Evolutionary conservation across 2,113 vertebrate species (phyloP), one percentile per base, ranked within the genome.

Genomic region (Dromas ardeola): DNA sequence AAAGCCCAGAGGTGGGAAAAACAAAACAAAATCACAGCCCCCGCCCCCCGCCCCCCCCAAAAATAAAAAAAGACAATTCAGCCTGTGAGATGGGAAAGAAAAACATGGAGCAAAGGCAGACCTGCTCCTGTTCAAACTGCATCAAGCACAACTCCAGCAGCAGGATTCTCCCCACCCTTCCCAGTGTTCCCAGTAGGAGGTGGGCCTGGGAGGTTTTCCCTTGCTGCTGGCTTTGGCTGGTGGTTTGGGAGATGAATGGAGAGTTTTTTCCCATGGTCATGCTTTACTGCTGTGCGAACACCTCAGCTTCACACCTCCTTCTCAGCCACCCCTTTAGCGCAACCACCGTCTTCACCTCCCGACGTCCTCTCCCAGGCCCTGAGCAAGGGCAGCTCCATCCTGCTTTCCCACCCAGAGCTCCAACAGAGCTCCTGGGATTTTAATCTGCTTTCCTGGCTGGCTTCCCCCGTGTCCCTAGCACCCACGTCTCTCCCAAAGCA

Each of bases 341-440:
- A 32, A 5, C 22, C 1, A 0, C 56, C 12, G 0, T 62, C 65
- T 71, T 50, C 71, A 71, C 81, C 52, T 71, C 16, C 0, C 2
- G 21, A 3, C 5, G 11, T 45, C 42, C 30, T 87, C 69, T 70
- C 61, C 50, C 32, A 52, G 43, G 10, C 14, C 59, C 6, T 0
- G 10, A n/a, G 40, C 49, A 10, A n/a, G 23, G 43, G 43, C 62
- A 56, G 10, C 59, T 70, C 53, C 2, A 0, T 73, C 5, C 0
- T 40, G 19, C 38, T 47, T 74, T 65, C 42, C 40, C 36, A 81
- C 55, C 40, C 2, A 26, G 5, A 63, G 22, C 27, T 82, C 47
- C 30, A 26, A 8, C 5, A n/a, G 30, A 86, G 40, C n/a, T 83
- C n/a, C 62, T 9, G 29, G 10, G 21, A 17, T 74, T 87, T 79